Evolutionary conservation across 2,113 vertebrate species (phyloP), one percentile per base, ranked within the genome.

Genomic region (Calyptomena viridis): DNA sequence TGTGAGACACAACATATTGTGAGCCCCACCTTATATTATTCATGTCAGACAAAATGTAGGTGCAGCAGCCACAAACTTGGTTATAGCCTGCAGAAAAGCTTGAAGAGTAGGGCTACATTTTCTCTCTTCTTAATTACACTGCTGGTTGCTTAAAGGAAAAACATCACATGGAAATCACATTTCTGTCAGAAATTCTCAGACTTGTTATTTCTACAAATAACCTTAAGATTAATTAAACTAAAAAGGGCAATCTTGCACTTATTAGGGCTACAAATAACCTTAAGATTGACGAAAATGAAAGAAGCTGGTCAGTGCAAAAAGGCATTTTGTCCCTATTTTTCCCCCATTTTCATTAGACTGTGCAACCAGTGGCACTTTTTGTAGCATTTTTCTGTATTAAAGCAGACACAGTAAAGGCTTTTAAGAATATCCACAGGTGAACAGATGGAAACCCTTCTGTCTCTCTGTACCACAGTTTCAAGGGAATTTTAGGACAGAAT

Each of bases 381-480:
- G 52, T 56, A 77, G 53, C 68, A 24, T 84, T 80, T 91, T 93
- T 80, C 68, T 85, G 2, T 62, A 74, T 72, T 73, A 92, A 87
- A 79, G 87, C 55, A 91, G 81, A 87, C 35, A 14, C 7, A 62
- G 62, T 62, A 94, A 76, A 87, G 50, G 35, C 87, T 93, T 90
- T 93, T 76, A 91, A 84, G 86, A 87, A 55, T 72, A 92, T 69
- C 69, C 62, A 62, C 44, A 93, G 84, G 77, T 89, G 77, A 91
- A 62, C 67, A 91, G 87, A 74, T 7, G 16, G 89, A 88, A 94
- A 69, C 30, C 42, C 53, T 87, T 21, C 5, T 79, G 73, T 93
- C 72, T 91, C 74, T 44, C 87, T 76, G 33, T 62, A 21, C 24
- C 31, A 31, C n/a, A 12, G 37, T 79, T 95, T 73, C 46, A 72